These are phyloP conservation scores for Lochmaea crataegi DNA, from an alignment of 2,888 invertebrate species.

Conservation along the genomic window DNA sequence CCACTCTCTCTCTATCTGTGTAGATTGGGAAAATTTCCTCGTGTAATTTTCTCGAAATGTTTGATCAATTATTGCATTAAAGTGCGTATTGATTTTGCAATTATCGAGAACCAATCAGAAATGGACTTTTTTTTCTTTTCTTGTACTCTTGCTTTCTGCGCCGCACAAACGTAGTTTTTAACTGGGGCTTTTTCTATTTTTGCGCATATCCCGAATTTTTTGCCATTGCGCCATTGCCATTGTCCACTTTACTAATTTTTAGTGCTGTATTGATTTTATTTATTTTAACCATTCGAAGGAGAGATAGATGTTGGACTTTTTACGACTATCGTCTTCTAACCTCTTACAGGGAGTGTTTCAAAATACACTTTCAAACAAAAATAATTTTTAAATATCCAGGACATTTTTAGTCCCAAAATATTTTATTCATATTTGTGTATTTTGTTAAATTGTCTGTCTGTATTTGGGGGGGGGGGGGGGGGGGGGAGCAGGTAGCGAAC, in stretches of 20 bases:
- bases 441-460: background rate
- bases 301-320: conserved; percentile 20
- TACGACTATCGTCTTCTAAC: conserved; percentile 22
- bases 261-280: conserved; percentile 65
- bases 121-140: conserved; percentile 61
- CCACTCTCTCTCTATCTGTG: background rate
- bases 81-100: conserved; percentile 66
- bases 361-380: background rate
- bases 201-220: conserved; percentile 64
- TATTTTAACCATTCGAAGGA: conserved; percentile 56
- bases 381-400: background rate
- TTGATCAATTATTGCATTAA: conserved; percentile 64
- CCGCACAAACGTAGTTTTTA: conserved; percentile 60
- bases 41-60: conserved; percentile 52
- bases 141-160: conserved; percentile 57
- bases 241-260: conserved; percentile 66
- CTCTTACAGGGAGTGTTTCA: background rate
- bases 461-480: too few relatives aligned
- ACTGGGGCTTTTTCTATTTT: conserved; percentile 56
- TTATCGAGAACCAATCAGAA: conserved; percentile 67
- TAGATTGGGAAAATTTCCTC: conserved; percentile 21
- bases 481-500: conserved; percentile 2
- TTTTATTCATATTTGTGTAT: conserved; percentile 5
- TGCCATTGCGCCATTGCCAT: conserved; percentile 64
- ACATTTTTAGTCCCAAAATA: background rate